Base-by-base conservation (phyloP, 2,113 vertebrate species). In the Lepus europaeus region DNA sequence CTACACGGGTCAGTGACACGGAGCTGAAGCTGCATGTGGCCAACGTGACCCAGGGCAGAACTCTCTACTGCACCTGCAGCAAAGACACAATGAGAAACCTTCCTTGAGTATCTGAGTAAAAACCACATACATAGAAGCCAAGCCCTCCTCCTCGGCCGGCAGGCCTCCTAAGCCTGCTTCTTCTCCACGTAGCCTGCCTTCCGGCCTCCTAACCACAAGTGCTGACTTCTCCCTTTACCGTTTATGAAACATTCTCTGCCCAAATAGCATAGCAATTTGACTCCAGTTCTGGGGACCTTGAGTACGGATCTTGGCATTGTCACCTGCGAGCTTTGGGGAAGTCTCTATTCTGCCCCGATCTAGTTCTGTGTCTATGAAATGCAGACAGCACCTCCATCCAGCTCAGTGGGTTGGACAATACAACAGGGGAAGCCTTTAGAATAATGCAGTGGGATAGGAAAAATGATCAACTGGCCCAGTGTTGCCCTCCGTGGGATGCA, bases 21-120 rank as follows among this genome's bases (percentile, higher is more conserved):
- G 86, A 96, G 78, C 79, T 97, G 73, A 84, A 12, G 1, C 22
- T 97, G 22, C 79, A 29, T 0, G 89, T 96, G 23, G 12, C 93
- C 51, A 94, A 93, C 0, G 36, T 95, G 77, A 96, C 92, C 13
- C 64, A 91, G 72, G 20, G 82, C 51, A 95, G 94, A 74, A 88
- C 51, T 1, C 39, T 97, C 16, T 93, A 45, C 31, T 97, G 96
- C 69, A 77, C 93, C 89, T 97, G 97, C 93, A 97, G 96, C 36
- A 25, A 29, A 91, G 92, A 86, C 96, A 97, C 91, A 90, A 91
- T 73, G 95, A 83, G 51, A 88, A 27, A 64, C 0, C 4, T 49
- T 45, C 53, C 81, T n/a, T 10, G 14, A 22, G 5, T 13, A 0
- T n/a, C 6, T 61, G 84, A 93, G 49, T 80, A 92, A 93, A 97